A percentile compares a stretch with the other conserved stretches of the same genome.
Conservation (phyloP, 2,113 vertebrate species). For the Coturnix japonica region DNA sequence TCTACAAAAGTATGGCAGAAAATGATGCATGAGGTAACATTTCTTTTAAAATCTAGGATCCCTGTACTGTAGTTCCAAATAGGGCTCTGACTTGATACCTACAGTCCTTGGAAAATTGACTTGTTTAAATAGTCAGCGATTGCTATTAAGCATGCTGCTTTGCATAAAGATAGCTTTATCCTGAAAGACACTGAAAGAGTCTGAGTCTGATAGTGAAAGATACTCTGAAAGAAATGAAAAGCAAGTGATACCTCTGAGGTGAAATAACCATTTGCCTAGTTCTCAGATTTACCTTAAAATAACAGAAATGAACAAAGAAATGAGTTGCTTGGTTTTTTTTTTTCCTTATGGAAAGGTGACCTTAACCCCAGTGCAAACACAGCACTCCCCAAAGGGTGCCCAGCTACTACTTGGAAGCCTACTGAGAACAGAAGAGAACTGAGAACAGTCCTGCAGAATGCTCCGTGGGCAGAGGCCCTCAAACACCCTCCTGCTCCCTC, state of each 20-base stretch:
- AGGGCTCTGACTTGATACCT: background rate
- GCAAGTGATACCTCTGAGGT: background rate
- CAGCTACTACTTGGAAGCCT: background rate
- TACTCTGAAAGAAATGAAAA: background rate
- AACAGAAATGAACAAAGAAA: background rate
- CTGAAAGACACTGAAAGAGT: background rate
- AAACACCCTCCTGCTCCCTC: background rate
- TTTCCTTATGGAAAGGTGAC: background rate
- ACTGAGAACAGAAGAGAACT: background rate
- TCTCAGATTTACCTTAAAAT: background rate
- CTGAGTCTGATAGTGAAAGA: background rate
- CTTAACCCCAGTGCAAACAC: background rate
- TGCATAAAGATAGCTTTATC: conserved; percentile 31
- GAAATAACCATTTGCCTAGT: background rate
- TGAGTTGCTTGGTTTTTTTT: background rate
- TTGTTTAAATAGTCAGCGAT: background rate
- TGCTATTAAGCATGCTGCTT: conserved; percentile 31
- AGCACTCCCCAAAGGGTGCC: background rate
- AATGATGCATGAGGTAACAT: conserved; percentile 55
- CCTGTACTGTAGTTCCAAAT: conserved; percentile 11
- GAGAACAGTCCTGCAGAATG: background rate
- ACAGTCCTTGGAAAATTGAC: conserved; percentile 37
- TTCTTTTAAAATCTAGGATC: conserved; percentile 28
- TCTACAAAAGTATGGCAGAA: background rate
- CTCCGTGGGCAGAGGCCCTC: background rate